Evolutionary conservation across 2,797 vertebrate species (phyloP).

Genomic region (Sebastes wilsoni): DNA sequence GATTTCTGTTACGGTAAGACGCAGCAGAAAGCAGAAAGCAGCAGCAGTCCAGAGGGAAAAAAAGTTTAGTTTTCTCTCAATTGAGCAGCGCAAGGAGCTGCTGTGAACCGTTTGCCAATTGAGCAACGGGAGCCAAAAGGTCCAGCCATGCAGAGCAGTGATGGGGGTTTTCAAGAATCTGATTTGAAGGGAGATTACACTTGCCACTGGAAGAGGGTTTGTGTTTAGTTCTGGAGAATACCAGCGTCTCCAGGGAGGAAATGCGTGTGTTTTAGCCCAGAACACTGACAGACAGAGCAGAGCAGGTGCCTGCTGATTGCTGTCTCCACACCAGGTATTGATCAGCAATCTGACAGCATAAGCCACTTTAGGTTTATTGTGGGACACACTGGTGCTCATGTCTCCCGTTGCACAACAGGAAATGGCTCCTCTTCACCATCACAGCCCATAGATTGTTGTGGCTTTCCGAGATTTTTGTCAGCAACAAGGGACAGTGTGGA

Average conservation of each 20-base stretch:
- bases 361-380: background rate
- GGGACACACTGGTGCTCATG: conserved; percentile 14
- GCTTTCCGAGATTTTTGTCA: conserved; percentile 63
- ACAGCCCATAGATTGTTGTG: conserved; percentile 55
- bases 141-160: conserved; percentile 61
- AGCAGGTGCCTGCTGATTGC: conserved; percentile 10
- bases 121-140: conserved; percentile 72
- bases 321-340: background rate
- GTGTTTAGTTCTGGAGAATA: conserved; percentile 29
- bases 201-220: conserved; percentile 29
- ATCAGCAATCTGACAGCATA: conserved; percentile 7
- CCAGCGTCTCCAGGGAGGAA: background rate
- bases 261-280: conserved; percentile 6
- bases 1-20: conserved; percentile 95
- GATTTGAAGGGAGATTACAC: conserved; percentile 53
- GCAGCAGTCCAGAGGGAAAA: conserved; percentile 33
- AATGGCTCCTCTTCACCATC: conserved; percentile 52
- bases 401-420: conserved; percentile 57
- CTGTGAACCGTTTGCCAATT: conserved; percentile 74
- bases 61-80: conserved; percentile 54
- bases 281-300: background rate
- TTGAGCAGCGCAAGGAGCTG: conserved; percentile 56
- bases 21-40: conserved; percentile 28
- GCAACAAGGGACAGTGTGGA: conserved; percentile 70
- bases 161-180: conserved; percentile 50